A percentile compares a stretch with the other conserved stretches of the same genome.
These are phyloP conservation scores for Cygnus atratus DNA, from an alignment of 2,113 vertebrate species.

Conservation along the genomic window DNA sequence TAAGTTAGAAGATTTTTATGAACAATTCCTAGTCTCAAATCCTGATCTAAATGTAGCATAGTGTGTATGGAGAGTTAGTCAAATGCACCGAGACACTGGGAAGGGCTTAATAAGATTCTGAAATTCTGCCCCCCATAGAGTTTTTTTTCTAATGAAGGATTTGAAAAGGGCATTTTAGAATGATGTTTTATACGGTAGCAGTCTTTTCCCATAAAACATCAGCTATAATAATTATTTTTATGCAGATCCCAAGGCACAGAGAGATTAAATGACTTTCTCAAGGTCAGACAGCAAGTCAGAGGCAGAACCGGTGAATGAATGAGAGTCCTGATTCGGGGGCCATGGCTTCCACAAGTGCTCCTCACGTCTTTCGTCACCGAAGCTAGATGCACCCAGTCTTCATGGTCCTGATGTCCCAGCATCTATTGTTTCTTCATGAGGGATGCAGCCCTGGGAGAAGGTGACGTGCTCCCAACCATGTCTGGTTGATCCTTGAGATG, in stretches of 20 bases:
- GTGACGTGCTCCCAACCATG: neutral
- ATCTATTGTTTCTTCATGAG: neutral
- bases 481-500: neutral
- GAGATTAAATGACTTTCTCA: constrained; percentile 57
- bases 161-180: constrained; percentile 39
- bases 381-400: neutral
- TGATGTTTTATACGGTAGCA: neutral
- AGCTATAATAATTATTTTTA: constrained; percentile 49
- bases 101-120: neutral
- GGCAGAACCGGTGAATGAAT: neutral
- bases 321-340: neutral
- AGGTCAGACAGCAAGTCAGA: constrained; percentile 28
- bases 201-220: constrained; percentile 21
- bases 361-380: neutral
- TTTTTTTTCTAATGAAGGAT: constrained; percentile 1
- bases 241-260: constrained; percentile 32
- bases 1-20: constrained; percentile 12
- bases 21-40: neutral
- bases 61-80: neutral
- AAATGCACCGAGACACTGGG: neutral
- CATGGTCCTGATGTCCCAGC: neutral
- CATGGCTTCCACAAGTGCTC: neutral
- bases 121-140: neutral
- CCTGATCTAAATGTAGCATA: neutral
- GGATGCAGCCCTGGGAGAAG: neutral